phyloP scores from a whole-genome alignment of 37 sponge, comb jelly and placozoan species.

The Eunapius fragilis region DNA sequence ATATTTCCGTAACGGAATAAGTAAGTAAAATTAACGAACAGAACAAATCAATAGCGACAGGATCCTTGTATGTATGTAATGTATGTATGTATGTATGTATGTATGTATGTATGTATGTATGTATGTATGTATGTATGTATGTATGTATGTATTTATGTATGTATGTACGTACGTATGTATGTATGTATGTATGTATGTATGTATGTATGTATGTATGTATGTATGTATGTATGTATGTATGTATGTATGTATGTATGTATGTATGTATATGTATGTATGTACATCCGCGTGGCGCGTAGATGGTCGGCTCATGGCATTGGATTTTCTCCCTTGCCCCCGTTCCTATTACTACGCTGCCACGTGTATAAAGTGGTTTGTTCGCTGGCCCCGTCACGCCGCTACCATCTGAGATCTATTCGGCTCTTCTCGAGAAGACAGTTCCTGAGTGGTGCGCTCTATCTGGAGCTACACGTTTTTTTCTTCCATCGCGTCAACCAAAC shows the following conservation, averaged over 20 bases:
- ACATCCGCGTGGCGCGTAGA: neutral
- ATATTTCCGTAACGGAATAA: too few species aligned
- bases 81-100: constrained; percentile 9
- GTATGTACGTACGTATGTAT: neutral
- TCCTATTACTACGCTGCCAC: neutral
- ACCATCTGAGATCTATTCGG: neutral
- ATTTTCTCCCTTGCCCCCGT: neutral
- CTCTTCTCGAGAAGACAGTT: neutral
- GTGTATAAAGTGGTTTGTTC: neutral
- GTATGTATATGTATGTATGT: constrained; percentile 1
- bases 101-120: neutral
- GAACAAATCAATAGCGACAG: too few species aligned
- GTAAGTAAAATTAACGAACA: too few species aligned
- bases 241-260: constrained; percentile 9
- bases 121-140: neutral
- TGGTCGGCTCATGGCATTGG: neutral
- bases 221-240: constrained; percentile 14
- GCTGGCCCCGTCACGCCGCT: neutral
- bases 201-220: constrained; percentile 12
- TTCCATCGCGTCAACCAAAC: neutral
- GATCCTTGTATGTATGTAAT: too few species aligned
- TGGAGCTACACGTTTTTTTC: neutral
- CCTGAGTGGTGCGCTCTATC: neutral
- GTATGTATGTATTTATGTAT: constrained; percentile 5
- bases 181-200: constrained; percentile 8